These are phyloP conservation scores for Platalea minor DNA, from an alignment of 2,797 vertebrate genomes.

Conservation along the genomic window DNA sequence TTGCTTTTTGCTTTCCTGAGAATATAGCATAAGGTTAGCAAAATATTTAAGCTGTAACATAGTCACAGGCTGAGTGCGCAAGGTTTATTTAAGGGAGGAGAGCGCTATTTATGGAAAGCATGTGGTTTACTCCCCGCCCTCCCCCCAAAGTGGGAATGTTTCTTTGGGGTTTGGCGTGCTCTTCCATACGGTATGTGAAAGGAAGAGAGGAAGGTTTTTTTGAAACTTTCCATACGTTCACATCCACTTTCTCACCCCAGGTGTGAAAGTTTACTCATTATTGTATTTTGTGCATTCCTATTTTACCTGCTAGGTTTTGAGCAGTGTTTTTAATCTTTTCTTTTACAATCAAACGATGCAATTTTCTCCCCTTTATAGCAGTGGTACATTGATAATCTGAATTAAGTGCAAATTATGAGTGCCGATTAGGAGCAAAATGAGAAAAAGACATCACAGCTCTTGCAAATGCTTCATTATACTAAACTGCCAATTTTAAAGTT, in stretches of 20 bases:
- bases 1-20: constrained; percentile 17
- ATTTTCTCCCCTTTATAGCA: background rate
- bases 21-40: constrained; percentile 29
- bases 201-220: constrained; percentile 54
- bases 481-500: constrained; percentile 28
- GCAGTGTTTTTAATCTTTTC: constrained; percentile 31
- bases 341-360: background rate
- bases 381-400: background rate
- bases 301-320: constrained; percentile 51
- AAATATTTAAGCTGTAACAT: constrained; percentile 36
- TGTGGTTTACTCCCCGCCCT: constrained; percentile 50
- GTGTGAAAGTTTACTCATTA: constrained; percentile 43
- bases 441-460: constrained; percentile 20
- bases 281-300: constrained; percentile 24
- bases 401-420: constrained; percentile 19
- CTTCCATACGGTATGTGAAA: constrained; percentile 9
- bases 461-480: constrained; percentile 43
- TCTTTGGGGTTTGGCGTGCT: constrained; percentile 62
- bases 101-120: constrained; percentile 70
- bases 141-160: constrained; percentile 54
- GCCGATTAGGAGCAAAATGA: background rate
- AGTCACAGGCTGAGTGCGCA: background rate
- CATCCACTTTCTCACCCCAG: background rate
- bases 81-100: constrained; percentile 59
- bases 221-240: constrained; percentile 10